Percentiles rank a stretch among this genome's conserved stretches.
phyloP scores from a whole-genome alignment of 1,140 invertebrate species.

The Periplaneta americana region DNA sequence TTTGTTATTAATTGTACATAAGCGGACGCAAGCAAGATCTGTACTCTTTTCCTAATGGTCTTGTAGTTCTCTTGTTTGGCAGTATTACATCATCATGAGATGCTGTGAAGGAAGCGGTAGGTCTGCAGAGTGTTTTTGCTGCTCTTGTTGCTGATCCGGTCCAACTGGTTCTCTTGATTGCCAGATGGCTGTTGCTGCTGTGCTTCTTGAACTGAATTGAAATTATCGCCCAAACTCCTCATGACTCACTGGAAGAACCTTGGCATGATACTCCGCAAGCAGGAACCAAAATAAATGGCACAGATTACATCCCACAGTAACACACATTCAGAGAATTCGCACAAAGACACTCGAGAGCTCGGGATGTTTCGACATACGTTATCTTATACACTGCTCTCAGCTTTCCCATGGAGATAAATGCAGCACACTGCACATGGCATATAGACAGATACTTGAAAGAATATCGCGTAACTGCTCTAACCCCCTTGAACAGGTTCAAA shows the following conservation, averaged over 20 bases:
- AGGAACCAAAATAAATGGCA: background rate
- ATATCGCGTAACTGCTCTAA: no score
- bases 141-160: background rate
- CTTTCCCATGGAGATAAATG: no score
- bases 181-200: background rate
- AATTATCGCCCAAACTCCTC: background rate
- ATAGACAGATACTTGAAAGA: no score
- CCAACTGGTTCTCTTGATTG: background rate
- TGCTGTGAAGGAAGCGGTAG: background rate
- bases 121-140: background rate
- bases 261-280: background rate
- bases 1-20: background rate
- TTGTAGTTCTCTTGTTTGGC: background rate
- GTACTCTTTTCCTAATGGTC: background rate
- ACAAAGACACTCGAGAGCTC: no score
- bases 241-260: background rate
- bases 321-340: background rate
- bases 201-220: background rate
- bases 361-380: no score
- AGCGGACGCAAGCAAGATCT: background rate
- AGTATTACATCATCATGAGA: background rate
- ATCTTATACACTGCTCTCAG: no score
- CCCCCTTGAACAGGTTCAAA: no score
- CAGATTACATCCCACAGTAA: background rate
- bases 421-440: no score